Base-by-base conservation (phyloP, 2,113 vertebrate species). In the Alces alces region DNA sequence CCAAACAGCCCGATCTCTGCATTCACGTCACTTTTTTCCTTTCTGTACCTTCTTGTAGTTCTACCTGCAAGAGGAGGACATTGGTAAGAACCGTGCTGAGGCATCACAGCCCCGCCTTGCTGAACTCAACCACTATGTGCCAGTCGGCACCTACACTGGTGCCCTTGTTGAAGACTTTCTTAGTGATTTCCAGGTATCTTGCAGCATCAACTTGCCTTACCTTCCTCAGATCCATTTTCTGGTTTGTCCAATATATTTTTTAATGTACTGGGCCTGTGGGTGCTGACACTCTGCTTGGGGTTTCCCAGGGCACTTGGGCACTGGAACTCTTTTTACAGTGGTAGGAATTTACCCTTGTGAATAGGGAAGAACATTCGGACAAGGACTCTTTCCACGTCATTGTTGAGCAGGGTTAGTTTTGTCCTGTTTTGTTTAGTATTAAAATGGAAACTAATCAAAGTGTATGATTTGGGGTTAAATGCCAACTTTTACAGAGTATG, bases 41-140 rank as follows among this genome's bases (percentile, higher is more conserved):
- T 23, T 25, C 4, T 90, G 2, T 47, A 6, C 23, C 64, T 11
- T 73, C 30, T 33, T 93, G 7, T 66, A 99, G 99, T 99, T 99
- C 98, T 99, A 99, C 98, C 98, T 99, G 78, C 96, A 98, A 25
- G 99, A 99, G 93, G 99, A 99, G 1, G 99, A 99, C 86, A 95
- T 99, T 43, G 99, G 99, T 4, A 99, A 99, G 97, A 99, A 99
- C 97, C 98, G 99, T 43, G 99, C 99, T 6, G 99, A 99, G 43
- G 99, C 99, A 17, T 99, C 99, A 87, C 99, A 99, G 97, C 87
- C 91, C 1, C 98, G 99, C 27, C 94, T 99, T 93, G 99, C 99
- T 25, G 99, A 99, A 91, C 99, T 99, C 92, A 99, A 99, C 98
- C 99, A 98, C 98, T 99, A 99, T 0, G 99, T 99, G 85, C 99